phyloP scores from a whole-genome alignment of 1,140 invertebrate species.

The Drosophila pandora region DNA sequence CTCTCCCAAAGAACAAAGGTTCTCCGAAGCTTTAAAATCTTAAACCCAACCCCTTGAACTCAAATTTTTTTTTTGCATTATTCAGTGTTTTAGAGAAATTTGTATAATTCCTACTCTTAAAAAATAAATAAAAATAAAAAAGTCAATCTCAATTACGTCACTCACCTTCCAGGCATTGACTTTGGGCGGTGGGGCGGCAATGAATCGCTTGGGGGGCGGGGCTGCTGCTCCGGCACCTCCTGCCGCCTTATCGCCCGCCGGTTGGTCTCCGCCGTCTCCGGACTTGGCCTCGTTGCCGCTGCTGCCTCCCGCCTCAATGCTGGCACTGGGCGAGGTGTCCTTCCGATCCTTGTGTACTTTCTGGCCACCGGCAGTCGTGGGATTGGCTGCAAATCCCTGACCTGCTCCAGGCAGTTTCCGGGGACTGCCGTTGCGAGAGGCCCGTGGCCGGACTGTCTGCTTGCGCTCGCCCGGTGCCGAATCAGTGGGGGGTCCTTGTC shows the following conservation, averaged over 20 bases:
- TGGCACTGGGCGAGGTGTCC: constrained; percentile 77
- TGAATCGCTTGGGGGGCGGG: constrained; percentile 84
- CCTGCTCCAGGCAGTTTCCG: constrained; percentile 49
- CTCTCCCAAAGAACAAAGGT: background rate
- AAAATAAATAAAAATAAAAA: background rate
- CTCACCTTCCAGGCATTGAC: constrained; percentile 86
- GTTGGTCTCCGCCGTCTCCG: constrained; percentile 52
- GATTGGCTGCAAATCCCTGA: background rate
- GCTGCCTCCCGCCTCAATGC: constrained; percentile 60
- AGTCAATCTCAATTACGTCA: constrained; percentile 8
- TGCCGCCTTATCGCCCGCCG: constrained; percentile 21
- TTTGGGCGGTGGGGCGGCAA: constrained; percentile 85
- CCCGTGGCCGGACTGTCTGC: constrained; percentile 38
- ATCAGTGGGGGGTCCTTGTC: constrained; percentile 15
- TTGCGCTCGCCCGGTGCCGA: constrained; percentile 52
- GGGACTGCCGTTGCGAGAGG: constrained; percentile 68
- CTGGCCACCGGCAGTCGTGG: constrained; percentile 4
- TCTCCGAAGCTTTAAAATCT: background rate
- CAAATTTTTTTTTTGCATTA: background rate
- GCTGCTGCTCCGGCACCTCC: constrained; percentile 40
- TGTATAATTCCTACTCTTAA: background rate
- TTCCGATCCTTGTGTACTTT: constrained; percentile 74
- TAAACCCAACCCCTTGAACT: background rate
- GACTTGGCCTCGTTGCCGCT: constrained; percentile 72
- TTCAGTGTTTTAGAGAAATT: no score